These are phyloP conservation scores for Caretta caretta DNA, from an alignment of 2,113 vertebrate species.

Conservation along the genomic window DNA sequence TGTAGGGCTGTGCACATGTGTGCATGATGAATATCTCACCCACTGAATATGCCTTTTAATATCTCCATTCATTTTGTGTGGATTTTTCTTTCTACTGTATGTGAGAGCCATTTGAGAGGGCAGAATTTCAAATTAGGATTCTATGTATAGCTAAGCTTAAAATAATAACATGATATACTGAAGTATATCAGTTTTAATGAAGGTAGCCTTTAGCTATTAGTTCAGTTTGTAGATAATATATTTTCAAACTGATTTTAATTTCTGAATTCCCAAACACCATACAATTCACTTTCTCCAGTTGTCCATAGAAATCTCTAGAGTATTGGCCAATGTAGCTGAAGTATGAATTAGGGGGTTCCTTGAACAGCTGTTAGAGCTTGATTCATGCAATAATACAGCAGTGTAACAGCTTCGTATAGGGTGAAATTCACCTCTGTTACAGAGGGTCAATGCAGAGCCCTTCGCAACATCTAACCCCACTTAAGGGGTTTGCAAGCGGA, in stretches of 20 bases:
- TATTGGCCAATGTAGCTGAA: background rate
- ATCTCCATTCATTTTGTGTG: background rate
- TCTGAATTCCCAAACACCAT: background rate
- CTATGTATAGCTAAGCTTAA: background rate
- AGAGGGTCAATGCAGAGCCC: rapidly evolving
- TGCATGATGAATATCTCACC: background rate
- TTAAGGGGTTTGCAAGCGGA: background rate
- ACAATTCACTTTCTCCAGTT: background rate
- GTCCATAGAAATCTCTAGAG: background rate
- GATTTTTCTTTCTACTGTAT: background rate
- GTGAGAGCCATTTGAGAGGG: background rate
- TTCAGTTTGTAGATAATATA: background rate
- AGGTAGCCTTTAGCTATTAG: background rate
- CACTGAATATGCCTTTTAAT: background rate
- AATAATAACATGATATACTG: background rate
- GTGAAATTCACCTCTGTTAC: background rate
- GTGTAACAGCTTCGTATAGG: background rate
- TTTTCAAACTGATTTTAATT: background rate
- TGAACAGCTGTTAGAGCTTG: background rate
- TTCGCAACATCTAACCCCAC: background rate
- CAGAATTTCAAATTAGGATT: background rate
- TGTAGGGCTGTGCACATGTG: rapidly evolving
- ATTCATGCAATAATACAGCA: background rate
- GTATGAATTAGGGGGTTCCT: background rate
- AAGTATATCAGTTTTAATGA: background rate